phyloP scores from a whole-genome alignment of 1,140 invertebrate genomes.

The Diachasma alloeum region DNA sequence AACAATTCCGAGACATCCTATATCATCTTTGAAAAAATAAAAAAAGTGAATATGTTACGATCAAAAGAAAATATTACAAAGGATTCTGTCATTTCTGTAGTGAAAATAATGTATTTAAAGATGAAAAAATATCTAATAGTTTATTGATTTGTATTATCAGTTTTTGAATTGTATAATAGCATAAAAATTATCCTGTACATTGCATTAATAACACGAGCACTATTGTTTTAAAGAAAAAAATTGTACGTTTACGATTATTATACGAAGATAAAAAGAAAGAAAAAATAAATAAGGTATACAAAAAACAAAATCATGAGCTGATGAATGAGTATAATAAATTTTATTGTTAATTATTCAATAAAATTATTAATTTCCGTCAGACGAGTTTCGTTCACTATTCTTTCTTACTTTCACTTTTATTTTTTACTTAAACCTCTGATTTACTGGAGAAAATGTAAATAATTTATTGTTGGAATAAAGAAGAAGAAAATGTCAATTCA shows the following conservation, averaged over 20 bases:
- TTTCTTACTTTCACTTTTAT: background rate
- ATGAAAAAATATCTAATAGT: conserved; percentile 56
- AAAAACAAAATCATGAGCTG: conserved; percentile 51
- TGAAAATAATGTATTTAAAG: conserved; percentile 62
- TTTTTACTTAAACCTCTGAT: background rate
- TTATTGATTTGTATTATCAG: conserved; percentile 62
- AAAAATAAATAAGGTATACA: conserved; percentile 61
- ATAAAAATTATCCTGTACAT: conserved; percentile 65
- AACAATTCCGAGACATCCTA: conserved; percentile 6
- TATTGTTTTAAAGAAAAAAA: conserved; percentile 56
- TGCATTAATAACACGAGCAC: conserved; percentile 60
- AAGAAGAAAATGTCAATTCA: background rate
- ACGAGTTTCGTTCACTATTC: background rate
- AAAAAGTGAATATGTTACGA: conserved; percentile 40
- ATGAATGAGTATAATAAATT: conserved; percentile 51
- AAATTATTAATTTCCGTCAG: background rate
- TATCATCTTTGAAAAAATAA: conserved; percentile 21
- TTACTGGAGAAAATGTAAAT: background rate
- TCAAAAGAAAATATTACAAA: conserved; percentile 43
- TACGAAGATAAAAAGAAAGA: conserved; percentile 51
- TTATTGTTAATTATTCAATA: conserved; percentile 46
- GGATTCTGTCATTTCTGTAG: conserved; percentile 60
- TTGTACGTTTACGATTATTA: conserved; percentile 63
- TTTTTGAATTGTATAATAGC: conserved; percentile 63
- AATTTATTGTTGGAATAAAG: background rate